Evolutionary conservation across 1,140 invertebrate genomes (phyloP), one percentile per base, ranked within the genome.

Genomic region (Caenorhabditis brenneri): DNA sequence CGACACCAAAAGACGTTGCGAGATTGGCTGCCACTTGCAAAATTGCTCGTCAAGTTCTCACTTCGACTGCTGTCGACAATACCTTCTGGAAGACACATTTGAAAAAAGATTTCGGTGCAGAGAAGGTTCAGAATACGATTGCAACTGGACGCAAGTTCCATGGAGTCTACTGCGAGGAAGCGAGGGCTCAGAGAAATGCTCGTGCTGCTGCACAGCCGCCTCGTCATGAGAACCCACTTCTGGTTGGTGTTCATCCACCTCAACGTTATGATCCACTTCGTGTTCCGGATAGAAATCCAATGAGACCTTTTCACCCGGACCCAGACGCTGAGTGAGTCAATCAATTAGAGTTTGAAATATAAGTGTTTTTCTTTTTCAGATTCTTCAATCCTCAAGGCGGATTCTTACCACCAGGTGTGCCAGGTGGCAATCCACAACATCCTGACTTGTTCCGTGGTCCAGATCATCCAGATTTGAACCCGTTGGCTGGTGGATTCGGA

Each of bases 401-500:
- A 22, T 74, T 74, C 22, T 15, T 74, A 15, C 65, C 65, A 16
- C 65, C 65, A 39, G 65, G 65, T 16, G 29, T 74, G 10, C 65
- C 65, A 12, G 29, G 19, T 24, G 65, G 65, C 0, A 74, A 74
- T 42, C 65, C 65, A 1, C 33, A 74, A 39, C 15, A 42, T 74
- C 65, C 65, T 15, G 33, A 74, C n/a, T 46, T 74, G 2, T 74
- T 74, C 65, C 19, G 36, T n/a, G 65, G 65, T 22, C 65, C 65
- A 27, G 36, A 74, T 27, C 65, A 74, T 74, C 65, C 65, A 9
- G 65, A 74, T 74, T 22, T 74, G 19, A 74, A 74, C 27, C 65
- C 65, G 24, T 3, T 74, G 65, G 31, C 12, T 36, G 65, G 65
- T 3, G n/a, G 19, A 24, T 74, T 74, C 12, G 65, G 33, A 9